phyloP scores from a whole-genome alignment of 1,140 invertebrate genomes.

The Eurosta solidaginis region DNA sequence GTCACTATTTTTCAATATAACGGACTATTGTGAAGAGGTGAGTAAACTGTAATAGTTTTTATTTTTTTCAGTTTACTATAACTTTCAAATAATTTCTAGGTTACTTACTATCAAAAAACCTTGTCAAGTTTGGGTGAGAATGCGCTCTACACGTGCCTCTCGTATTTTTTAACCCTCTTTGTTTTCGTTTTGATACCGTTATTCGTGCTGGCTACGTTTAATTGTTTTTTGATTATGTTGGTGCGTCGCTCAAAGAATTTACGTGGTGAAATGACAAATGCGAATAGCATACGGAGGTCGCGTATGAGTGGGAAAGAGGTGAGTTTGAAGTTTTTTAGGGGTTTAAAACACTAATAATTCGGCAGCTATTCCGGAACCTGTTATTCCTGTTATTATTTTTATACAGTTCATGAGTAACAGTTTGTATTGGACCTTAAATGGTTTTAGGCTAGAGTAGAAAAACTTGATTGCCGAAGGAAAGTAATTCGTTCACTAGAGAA shows the following conservation, averaged over 20 bases:
- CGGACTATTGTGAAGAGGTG: conserved; percentile 53
- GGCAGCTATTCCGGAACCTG: too few relatives aligned
- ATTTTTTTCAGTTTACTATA: not conserved
- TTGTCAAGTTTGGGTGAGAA: conserved; percentile 61
- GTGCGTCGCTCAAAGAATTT: conserved; percentile 66
- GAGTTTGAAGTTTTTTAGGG: not conserved
- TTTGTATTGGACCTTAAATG: too few relatives aligned
- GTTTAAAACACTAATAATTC: too few relatives aligned
- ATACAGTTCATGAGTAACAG: too few relatives aligned
- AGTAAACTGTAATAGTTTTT: conserved; percentile 30
- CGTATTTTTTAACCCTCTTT: conserved; percentile 71
- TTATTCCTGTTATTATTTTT: too few relatives aligned
- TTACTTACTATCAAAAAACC: conserved; percentile 44
- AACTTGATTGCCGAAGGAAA: too few relatives aligned
- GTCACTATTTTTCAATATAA: conserved; percentile 43
- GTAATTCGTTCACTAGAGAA: too few relatives aligned
- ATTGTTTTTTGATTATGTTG: conserved; percentile 71
- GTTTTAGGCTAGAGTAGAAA: too few relatives aligned
- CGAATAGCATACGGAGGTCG: conserved; percentile 51
- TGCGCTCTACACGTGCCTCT: conserved; percentile 66
- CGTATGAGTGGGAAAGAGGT: conserved; percentile 41
- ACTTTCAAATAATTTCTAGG: conserved; percentile 37
- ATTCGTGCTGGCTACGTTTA: conserved; percentile 71
- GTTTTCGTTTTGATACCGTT: conserved; percentile 72
- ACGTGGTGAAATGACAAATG: conserved; percentile 65